Evolutionary conservation across 2,113 vertebrate genomes (phyloP), one percentile per base, ranked within the genome.

Genomic region (Clarias gariepinus): DNA sequence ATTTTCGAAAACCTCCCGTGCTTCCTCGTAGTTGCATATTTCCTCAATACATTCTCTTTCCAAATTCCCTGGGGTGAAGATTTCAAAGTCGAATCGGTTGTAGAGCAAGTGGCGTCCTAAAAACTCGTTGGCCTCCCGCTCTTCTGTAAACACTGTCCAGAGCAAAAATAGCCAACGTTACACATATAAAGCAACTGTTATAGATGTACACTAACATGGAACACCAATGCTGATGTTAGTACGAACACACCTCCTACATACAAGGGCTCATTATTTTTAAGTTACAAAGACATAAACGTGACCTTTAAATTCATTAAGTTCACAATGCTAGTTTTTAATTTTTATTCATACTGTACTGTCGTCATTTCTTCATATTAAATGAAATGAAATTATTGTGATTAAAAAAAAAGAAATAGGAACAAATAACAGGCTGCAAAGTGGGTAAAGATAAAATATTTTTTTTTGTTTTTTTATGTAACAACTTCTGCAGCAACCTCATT

Each of bases 21-120:
- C 97, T 92, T 99, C 98, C 89, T 99, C 98, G 18, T 96, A 99
- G 91, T 92, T 97, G 89, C 98, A 99, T 5, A 95, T 41, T 82
- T 99, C 98, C 92, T 99, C 98, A 1, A n/a, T 23, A 89, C 98
- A 99, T 87, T 99, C 98, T 86, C 98, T 95, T 85, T 99, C 98
- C 89, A 99, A 90, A 90, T 99, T 94, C 15, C 96, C 97, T 0
- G 91, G 94, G 15, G 96, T 96, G 89, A 99, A 96, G 33, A 96
- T 93, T 92, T 99, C 98, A 92, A 98, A 96, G 90, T 99, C 98
- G 91, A 98, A 98, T 86, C 95, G 96, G 89, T 99, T 99, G 89
- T 95, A 94, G 63, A 98, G 93, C 88, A 99, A 96, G 68, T 89
- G 97, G 68, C 98, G 97, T 89, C 94, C 95, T 79, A 98, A 94